These are phyloP conservation scores for Acipenser transmontanus DNA, from an alignment of 2,797 vertebrate genomes.

Conservation along the genomic window DNA sequence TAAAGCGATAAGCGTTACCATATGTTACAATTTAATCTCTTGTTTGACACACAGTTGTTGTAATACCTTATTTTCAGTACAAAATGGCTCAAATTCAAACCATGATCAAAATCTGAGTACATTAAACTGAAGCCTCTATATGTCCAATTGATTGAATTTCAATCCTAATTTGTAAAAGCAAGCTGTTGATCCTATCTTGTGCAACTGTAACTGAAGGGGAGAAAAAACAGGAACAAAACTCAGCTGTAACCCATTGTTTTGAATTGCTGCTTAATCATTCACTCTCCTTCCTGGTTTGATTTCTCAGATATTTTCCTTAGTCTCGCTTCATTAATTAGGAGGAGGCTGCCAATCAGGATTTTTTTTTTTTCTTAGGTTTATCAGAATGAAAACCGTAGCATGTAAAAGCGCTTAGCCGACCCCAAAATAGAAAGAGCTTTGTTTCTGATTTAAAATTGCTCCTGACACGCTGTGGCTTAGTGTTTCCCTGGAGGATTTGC, in stretches of 20 bases:
- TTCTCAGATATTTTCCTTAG: neutral
- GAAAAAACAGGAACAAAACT: neutral
- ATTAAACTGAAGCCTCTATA: neutral
- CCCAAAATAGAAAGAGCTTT: conserved; percentile 59
- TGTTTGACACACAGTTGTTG: too few relatives aligned
- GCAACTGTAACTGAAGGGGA: neutral
- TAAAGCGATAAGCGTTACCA: too few relatives aligned
- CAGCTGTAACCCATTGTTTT: neutral
- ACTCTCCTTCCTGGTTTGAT: neutral
- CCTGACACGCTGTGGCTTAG: conserved; percentile 57
- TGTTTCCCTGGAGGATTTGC: conserved; percentile 62
- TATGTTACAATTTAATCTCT: too few relatives aligned
- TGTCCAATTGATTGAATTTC: neutral
- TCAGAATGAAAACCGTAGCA: conserved; percentile 56
- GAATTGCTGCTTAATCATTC: neutral
- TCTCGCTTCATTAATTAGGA: conserved; percentile 21
- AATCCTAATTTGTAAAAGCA: conserved; percentile 8
- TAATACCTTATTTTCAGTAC: too few relatives aligned
- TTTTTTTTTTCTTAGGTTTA: conserved; percentile 40
- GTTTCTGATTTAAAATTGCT: conserved; percentile 57
- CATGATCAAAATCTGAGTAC: neutral
- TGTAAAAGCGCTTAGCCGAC: conserved; percentile 48
- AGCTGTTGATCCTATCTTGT: neutral
- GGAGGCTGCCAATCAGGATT: conserved; percentile 29
- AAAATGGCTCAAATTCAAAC: too few relatives aligned